Evolutionary conservation across 2,113 vertebrate genomes (phyloP).

Genomic region (Ovibos moschatus): DNA sequence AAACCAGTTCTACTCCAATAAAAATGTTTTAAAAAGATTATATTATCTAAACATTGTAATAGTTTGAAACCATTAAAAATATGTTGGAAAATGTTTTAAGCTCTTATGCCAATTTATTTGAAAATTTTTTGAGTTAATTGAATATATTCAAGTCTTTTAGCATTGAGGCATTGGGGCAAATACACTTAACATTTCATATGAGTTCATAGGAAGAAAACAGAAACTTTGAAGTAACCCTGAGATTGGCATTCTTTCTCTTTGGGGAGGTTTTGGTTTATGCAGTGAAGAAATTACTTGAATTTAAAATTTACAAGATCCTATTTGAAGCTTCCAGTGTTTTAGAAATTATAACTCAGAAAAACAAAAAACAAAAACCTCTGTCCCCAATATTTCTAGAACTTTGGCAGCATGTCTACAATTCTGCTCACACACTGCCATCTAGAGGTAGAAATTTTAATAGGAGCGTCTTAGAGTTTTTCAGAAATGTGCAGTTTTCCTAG

Average conservation of each 20-base stretch:
- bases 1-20: background rate
- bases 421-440: background rate
- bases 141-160: background rate
- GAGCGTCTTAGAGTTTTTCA: background rate
- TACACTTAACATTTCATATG: background rate
- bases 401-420: background rate
- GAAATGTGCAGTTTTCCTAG: background rate
- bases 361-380: background rate
- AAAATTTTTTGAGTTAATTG: background rate
- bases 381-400: background rate
- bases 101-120: background rate
- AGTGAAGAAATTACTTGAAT: background rate
- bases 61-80: too few relatives aligned
- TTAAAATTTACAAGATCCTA: background rate
- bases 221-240: background rate
- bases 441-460: background rate
- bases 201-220: background rate
- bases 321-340: background rate
- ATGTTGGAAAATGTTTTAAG: background rate
- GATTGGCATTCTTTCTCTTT: background rate
- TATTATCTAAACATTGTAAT: too few relatives aligned
- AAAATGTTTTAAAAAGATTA: rapidly evolving
- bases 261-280: background rate
- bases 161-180: background rate
- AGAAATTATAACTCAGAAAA: background rate